phyloP scores from a whole-genome alignment of 2,888 invertebrate genomes.

The Habroteleia sp. region DNA sequence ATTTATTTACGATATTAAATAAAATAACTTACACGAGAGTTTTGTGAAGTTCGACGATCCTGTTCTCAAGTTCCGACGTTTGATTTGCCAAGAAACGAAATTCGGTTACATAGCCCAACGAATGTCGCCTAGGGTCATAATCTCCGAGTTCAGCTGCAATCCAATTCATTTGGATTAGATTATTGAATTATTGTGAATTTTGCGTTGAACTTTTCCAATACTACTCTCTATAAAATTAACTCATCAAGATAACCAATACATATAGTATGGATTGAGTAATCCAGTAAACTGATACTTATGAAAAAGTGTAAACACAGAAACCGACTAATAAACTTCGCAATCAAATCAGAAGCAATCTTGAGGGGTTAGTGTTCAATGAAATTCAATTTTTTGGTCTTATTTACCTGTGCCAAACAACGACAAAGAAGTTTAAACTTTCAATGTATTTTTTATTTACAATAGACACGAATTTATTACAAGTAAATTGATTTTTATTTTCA shows the following conservation, averaged over 20 bases:
- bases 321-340: slow-evolving; percentile 18
- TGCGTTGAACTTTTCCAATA: slow-evolving; percentile 53
- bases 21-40: slow-evolving; percentile 92
- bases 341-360: slow-evolving; percentile 22
- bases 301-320: slow-evolving; percentile 29
- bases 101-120: slow-evolving; percentile 95
- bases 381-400: not conserved
- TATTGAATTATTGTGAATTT: slow-evolving; percentile 42
- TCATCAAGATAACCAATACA: slow-evolving; percentile 29
- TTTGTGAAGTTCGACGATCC: slow-evolving; percentile 94
- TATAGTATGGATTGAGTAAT: not conserved
- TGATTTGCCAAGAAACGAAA: slow-evolving; percentile 96
- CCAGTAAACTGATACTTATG: slow-evolving; percentile 29
- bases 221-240: slow-evolving; percentile 13
- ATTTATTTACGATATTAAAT: no score
- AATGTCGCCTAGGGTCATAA: slow-evolving; percentile 93
- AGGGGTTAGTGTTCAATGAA: slow-evolving; percentile 15
- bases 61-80: slow-evolving; percentile 92
- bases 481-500: no score
- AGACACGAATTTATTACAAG: no score
- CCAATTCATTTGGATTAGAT: slow-evolving; percentile 62
- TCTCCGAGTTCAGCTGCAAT: slow-evolving; percentile 95
- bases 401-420: not conserved
- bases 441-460: no score
- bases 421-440: no score